phyloP scores from a whole-genome alignment of 1,140 invertebrate species.

The Atopsyche davidsoni region DNA sequence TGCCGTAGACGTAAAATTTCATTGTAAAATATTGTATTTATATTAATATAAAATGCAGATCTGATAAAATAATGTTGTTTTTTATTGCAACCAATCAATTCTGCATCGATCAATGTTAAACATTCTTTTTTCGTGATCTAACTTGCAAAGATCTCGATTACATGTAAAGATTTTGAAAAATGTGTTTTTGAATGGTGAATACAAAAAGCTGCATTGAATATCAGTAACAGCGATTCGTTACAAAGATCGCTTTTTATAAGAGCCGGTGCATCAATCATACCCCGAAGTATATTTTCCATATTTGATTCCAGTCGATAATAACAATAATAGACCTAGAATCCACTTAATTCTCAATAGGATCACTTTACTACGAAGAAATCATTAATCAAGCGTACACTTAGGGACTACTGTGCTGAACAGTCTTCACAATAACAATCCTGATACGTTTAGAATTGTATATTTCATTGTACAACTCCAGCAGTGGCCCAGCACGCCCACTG shows the following conservation, averaged over 20 bases:
- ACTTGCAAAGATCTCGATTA: too few species aligned
- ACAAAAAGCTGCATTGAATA: too few species aligned
- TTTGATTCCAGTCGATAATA: conserved; percentile 25
- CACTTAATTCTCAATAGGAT: conserved; percentile 30
- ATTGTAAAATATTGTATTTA: too few species aligned
- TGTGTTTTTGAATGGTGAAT: too few species aligned
- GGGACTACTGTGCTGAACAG: conserved; percentile 23
- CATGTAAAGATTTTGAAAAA: too few species aligned
- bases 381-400: conserved; percentile 29
- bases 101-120: too few species aligned
- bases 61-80: too few species aligned
- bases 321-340: conserved; percentile 26
- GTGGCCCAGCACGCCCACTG: neutral
- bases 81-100: too few species aligned
- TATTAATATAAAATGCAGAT: too few species aligned
- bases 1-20: too few species aligned
- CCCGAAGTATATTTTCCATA: conserved; percentile 19
- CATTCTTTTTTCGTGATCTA: too few species aligned
- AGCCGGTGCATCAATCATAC: conserved; percentile 28
- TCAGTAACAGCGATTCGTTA: conserved; percentile 1
- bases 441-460: conserved; percentile 21
- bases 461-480: conserved; percentile 10
- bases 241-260: conserved; percentile 22
- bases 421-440: conserved; percentile 11
- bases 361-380: conserved; percentile 23